phyloP scores from a whole-genome alignment of 2,797 vertebrate species.

The Meriones psammophilus region DNA sequence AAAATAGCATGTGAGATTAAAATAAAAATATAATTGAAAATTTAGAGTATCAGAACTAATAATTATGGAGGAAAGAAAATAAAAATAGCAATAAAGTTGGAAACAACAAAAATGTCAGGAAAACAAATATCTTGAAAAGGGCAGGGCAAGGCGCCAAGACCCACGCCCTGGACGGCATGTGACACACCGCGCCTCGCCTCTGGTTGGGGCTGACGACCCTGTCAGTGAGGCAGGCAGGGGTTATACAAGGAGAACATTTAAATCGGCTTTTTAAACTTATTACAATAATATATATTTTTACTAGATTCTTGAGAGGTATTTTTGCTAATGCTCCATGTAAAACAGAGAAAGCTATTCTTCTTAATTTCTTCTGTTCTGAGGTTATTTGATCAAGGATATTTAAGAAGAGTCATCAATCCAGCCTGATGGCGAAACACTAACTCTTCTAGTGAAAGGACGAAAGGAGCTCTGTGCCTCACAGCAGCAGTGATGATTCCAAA shows the following conservation, averaged over 20 bases:
- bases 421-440: not conserved
- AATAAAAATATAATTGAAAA: conserved; percentile 56
- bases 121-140: not conserved
- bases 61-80: conserved; percentile 26
- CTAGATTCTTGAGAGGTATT: conserved; percentile 54
- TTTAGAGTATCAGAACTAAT: conserved; percentile 20
- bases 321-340: not conserved
- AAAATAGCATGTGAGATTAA: conserved; percentile 25
- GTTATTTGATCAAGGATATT: conserved; percentile 41
- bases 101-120: conserved; percentile 49
- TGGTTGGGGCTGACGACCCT: not conserved
- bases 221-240: not conserved
- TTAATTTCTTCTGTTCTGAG: conserved; percentile 29
- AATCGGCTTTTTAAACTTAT: conserved; percentile 48
- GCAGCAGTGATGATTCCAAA: not conserved
- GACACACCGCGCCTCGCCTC: not conserved
- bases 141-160: conserved; percentile 8
- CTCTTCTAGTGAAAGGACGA: not conserved
- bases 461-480: not conserved
- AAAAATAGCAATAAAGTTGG: not conserved
- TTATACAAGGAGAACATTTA: not conserved
- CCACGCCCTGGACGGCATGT: not conserved
- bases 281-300: not conserved
- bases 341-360: conserved; percentile 10
- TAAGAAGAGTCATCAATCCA: not conserved